Evolutionary conservation across 2,888 invertebrate genomes (phyloP), one percentile per base, ranked within the genome.

Genomic region (Morpho achilles): DNA sequence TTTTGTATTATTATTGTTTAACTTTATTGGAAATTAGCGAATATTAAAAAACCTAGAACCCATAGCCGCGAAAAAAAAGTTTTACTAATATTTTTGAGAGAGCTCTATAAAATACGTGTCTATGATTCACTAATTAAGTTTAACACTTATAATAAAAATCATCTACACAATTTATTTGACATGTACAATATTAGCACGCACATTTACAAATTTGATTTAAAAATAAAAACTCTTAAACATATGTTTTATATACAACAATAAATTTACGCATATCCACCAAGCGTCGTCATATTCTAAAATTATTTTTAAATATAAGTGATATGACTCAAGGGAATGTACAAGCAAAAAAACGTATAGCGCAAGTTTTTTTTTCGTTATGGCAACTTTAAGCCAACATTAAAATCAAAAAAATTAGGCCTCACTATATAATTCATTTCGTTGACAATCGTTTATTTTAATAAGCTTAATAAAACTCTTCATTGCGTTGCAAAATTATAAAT

Each of bases 181-280:
- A 86, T 84, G 81, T 85, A 88, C 85, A 84, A 74, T 78, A 75
- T 72, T 74, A 77, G 76, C 83, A 84, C 88, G 83, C 87, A 87
- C 86, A 87, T 88, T 80, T 85, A 87, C 85, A 88, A 82, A 82
- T 71, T 73, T 67, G 63, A 62, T 73, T 76, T 70, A 70, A 74
- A 77, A 75, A 77, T 72, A 74, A 76, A 68, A 73, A 70, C 65
- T 72, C 70, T 74, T 72, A 73, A 44, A 58, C 61, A 59, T 52
- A 61, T 62, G 60, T 59, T 60, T 64, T 61, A 58, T 61, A 51
- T 72, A 74, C 72, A 72, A 60, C 67, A 56, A 65, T 68, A 60
- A 66, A 65, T 70, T 67, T 62, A 71, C 67, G 67, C 69, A 65
- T 66, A 66, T 59, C 63, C 74, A 79, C 82, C 82, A 79, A 78